Conservation (phyloP, 1,140 invertebrate species). For the Ceratina calcarata region DNA sequence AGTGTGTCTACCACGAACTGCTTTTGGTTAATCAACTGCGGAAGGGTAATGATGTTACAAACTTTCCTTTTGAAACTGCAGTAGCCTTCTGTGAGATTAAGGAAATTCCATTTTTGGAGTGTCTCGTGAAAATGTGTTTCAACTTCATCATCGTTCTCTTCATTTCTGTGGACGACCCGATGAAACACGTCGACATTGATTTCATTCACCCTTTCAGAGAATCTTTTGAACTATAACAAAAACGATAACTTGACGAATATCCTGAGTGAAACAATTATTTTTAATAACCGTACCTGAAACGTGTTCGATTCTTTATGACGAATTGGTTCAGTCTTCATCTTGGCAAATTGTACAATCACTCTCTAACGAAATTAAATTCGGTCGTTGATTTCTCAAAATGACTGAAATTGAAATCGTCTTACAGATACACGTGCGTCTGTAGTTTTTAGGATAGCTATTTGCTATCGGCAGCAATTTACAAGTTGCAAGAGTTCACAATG, state of each 20-base stretch:
- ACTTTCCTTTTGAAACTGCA: conserved; percentile 87
- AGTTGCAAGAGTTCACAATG: too few species aligned
- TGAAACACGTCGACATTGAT: conserved; percentile 92
- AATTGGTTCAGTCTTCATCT: conserved; percentile 88
- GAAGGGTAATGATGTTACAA: conserved; percentile 86
- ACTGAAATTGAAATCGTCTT: too few species aligned
- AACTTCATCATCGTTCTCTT: conserved; percentile 83
- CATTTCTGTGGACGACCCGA: conserved; percentile 87
- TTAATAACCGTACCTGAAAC: conserved; percentile 84
- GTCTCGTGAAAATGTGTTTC: conserved; percentile 90
- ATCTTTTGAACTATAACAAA: conserved; percentile 89
- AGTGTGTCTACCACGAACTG: conserved; percentile 87
- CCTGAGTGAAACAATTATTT: background rate
- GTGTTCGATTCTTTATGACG: conserved; percentile 90
- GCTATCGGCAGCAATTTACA: too few species aligned
- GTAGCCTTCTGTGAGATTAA: conserved; percentile 92
- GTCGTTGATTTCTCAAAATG: too few species aligned
- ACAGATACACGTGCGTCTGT: too few species aligned
- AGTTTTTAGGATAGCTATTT: too few species aligned
- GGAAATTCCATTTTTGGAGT: conserved; percentile 91
- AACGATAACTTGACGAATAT: conserved; percentile 45
- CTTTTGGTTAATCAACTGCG: conserved; percentile 90
- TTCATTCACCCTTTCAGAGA: conserved; percentile 89
- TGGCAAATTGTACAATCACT: background rate
- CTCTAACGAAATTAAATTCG: too few species aligned